A percentile compares a stretch with the other conserved stretches of the same genome.
Conservation (phyloP, 35 echinoderm and acorn worm genomes). For the Heliocidaris erythrogramma region DNA sequence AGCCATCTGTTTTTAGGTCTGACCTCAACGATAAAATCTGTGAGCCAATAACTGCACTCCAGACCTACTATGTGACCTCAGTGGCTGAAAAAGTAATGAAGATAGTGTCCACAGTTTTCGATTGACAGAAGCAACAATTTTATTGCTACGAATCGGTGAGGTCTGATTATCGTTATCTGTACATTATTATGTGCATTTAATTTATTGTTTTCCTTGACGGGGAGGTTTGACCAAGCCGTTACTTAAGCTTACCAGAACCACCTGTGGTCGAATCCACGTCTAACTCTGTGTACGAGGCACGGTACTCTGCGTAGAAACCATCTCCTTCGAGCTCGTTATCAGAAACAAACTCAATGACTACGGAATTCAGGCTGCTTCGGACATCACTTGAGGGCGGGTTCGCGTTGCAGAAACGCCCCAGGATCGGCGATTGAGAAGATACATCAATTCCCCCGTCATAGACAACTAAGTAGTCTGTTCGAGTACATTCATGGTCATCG, state of each 20-base stretch:
- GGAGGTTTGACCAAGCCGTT: too few species aligned
- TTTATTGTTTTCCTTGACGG: too few species aligned
- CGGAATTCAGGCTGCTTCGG: conserved; percentile 51
- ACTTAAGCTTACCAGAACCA: neutral
- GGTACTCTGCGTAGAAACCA: conserved; percentile 67
- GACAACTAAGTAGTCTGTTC: conserved; percentile 22
- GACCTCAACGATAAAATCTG: too few species aligned
- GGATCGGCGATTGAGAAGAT: neutral
- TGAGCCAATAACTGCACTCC: too few species aligned
- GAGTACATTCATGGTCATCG: neutral
- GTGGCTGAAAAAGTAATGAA: too few species aligned
- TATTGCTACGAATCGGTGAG: too few species aligned
- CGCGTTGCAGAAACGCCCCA: conserved; percentile 58
- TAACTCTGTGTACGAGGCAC: conserved; percentile 20
- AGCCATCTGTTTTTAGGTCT: too few species aligned
- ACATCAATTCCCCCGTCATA: conserved; percentile 15
- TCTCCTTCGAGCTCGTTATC: conserved; percentile 45
- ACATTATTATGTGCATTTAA: too few species aligned
- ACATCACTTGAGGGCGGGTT: conserved; percentile 23
- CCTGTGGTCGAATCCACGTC: neutral
- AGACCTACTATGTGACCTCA: too few species aligned
- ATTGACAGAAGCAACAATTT: too few species aligned
- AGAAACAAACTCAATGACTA: conserved; percentile 41
- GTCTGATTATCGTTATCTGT: too few species aligned
- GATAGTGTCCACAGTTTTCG: too few species aligned